phyloP scores from a whole-genome alignment of 2,888 invertebrate genomes.

The Phalera bucephala region DNA sequence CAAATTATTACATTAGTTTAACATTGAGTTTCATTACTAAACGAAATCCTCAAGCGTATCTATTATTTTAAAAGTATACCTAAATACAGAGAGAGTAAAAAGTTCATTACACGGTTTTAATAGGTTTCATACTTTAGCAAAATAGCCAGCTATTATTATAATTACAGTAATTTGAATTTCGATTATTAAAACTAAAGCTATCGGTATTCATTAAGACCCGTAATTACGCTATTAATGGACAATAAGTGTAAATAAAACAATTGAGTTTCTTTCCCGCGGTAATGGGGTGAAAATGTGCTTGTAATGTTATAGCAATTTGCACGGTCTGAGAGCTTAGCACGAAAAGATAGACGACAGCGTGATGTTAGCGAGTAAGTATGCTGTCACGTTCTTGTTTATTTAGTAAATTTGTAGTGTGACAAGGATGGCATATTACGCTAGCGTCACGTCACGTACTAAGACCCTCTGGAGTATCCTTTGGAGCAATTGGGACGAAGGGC shows the following conservation, averaged over 20 bases:
- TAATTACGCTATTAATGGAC: conserved; percentile 19
- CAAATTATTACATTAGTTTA: too few relatives aligned
- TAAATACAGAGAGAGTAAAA: too few relatives aligned
- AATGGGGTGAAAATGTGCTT: conserved; percentile 23
- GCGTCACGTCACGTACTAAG: too few relatives aligned
- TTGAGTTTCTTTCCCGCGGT: conserved; percentile 8
- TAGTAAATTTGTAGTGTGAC: too few relatives aligned
- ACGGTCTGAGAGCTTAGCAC: too few relatives aligned
- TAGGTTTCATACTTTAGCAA: conserved; percentile 3
- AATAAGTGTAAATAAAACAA: conserved; percentile 23
- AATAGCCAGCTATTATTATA: conserved; percentile 9
- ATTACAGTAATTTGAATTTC: conserved; percentile 12
- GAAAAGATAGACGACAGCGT: too few relatives aligned
- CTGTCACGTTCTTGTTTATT: too few relatives aligned
- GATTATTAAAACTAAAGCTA: conserved; percentile 17
- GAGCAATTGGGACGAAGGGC: not conserved
- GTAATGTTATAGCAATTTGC: conserved; percentile 25
- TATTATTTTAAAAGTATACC: too few relatives aligned
- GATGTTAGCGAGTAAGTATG: too few relatives aligned
- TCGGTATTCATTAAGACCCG: conserved; percentile 20
- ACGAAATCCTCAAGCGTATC: too few relatives aligned
- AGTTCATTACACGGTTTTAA: not conserved
- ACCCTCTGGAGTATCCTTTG: conserved; percentile 1
- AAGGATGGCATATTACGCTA: too few relatives aligned
- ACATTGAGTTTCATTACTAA: too few relatives aligned